Evolutionary conservation across 2,113 vertebrate genomes (phyloP).

Genomic region (Corapipo altera): DNA sequence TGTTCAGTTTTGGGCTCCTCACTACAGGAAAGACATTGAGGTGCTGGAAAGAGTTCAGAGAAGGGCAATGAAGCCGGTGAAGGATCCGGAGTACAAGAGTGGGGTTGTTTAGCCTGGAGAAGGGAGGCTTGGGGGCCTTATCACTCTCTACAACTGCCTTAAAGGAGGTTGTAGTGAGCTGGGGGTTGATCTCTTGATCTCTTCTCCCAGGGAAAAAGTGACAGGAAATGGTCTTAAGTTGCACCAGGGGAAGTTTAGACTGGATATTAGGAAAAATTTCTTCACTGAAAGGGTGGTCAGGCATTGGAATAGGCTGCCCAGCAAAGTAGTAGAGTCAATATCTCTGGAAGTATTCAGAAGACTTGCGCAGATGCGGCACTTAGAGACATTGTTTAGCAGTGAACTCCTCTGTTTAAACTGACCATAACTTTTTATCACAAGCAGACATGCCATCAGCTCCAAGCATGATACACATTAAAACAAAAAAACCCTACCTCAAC

Average conservation of each 20-base stretch:
- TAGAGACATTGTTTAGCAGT: neutral
- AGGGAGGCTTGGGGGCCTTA: neutral
- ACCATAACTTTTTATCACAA: neutral
- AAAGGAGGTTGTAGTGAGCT: neutral
- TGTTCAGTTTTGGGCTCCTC: neutral
- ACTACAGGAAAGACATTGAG: neutral
- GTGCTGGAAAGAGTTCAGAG: neutral
- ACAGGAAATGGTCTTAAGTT: neutral
- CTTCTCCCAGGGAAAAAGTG: neutral
- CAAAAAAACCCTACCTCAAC: neutral
- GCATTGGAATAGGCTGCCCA: neutral
- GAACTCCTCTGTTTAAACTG: neutral
- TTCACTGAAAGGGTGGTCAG: neutral
- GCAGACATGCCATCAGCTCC: neutral
- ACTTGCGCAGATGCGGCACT: neutral
- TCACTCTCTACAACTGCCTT: neutral
- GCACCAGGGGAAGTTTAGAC: neutral
- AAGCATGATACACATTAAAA: neutral
- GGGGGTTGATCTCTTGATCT: neutral
- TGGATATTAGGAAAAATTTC: neutral
- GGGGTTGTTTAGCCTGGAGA: neutral
- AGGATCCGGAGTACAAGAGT: neutral
- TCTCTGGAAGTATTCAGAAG: neutral
- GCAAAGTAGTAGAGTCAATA: neutral
- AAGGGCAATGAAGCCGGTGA: rapidly evolving